Evolutionary conservation across 2,113 vertebrate species (phyloP).

Genomic region (Seriola quinqueradiata): DNA sequence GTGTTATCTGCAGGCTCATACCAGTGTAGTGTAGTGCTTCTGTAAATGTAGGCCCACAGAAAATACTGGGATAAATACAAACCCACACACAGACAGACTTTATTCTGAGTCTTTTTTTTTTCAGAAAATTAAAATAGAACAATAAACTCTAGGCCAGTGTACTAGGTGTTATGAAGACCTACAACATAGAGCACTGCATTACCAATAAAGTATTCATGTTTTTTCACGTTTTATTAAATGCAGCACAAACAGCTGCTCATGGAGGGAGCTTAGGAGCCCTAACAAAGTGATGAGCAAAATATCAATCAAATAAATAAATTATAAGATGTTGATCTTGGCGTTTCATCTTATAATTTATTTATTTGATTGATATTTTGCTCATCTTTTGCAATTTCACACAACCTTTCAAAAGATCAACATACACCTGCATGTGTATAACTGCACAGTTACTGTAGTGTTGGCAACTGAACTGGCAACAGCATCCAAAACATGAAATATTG

Average conservation of each 20-base stretch:
- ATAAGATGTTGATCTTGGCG: neutral
- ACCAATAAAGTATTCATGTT: neutral
- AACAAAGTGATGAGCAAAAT: neutral
- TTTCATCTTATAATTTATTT: neutral
- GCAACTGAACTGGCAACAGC: neutral
- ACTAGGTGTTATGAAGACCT: neutral
- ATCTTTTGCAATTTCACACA: neutral
- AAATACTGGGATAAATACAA: neutral
- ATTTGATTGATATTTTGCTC: neutral
- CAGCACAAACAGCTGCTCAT: conserved; percentile 3
- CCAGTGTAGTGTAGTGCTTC: neutral
- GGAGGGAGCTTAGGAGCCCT: neutral
- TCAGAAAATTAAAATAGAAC: neutral
- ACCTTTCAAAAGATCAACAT: neutral
- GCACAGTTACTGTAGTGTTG: neutral
- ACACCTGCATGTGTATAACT: neutral
- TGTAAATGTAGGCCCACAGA: neutral
- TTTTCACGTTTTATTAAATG: neutral
- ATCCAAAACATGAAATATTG: neutral
- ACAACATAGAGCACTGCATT: neutral
- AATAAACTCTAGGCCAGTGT: neutral
- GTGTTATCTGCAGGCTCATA: neutral
- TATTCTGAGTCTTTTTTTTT: neutral
- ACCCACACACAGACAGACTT: neutral
- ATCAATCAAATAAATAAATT: neutral